These are phyloP conservation scores for Xyliphius kryptos DNA, from an alignment of 2,113 vertebrate species.

Conservation along the genomic window DNA sequence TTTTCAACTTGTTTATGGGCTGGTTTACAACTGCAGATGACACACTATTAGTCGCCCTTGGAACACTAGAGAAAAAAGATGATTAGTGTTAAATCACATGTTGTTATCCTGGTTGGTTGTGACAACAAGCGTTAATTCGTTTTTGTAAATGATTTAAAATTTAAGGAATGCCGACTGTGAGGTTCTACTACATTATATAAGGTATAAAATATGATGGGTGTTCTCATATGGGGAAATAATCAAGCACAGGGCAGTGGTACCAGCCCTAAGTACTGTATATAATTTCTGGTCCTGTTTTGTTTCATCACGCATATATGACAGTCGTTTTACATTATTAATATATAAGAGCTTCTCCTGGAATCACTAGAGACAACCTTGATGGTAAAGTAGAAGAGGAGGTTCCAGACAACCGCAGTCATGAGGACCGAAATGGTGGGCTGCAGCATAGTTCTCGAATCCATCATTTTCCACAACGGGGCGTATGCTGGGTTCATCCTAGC, in stretches of 20 bases:
- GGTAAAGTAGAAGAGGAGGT: too few species aligned
- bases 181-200: neutral
- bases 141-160: neutral
- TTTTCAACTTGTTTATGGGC: too few species aligned
- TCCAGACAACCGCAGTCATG: too few species aligned
- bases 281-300: neutral
- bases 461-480: too few species aligned
- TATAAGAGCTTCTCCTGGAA: too few species aligned
- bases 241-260: neutral
- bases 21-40: too few species aligned
- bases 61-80: slow-evolving; percentile 1
- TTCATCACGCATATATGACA: neutral
- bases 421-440: too few species aligned
- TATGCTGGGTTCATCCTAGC: too few species aligned
- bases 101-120: neutral
- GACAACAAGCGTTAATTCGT: neutral
- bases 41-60: too few species aligned
- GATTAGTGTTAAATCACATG: neutral
- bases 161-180: neutral
- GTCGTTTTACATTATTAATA: neutral
- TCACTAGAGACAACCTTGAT: too few species aligned
- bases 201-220: neutral
- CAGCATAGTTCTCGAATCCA: too few species aligned
- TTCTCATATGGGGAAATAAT: neutral
- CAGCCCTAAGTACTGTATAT: neutral